Percentiles rank a stretch among this genome's conserved stretches.
These are phyloP conservation scores for Callimorpha dominula DNA, from an alignment of 2,888 invertebrate genomes.

Conservation along the genomic window DNA sequence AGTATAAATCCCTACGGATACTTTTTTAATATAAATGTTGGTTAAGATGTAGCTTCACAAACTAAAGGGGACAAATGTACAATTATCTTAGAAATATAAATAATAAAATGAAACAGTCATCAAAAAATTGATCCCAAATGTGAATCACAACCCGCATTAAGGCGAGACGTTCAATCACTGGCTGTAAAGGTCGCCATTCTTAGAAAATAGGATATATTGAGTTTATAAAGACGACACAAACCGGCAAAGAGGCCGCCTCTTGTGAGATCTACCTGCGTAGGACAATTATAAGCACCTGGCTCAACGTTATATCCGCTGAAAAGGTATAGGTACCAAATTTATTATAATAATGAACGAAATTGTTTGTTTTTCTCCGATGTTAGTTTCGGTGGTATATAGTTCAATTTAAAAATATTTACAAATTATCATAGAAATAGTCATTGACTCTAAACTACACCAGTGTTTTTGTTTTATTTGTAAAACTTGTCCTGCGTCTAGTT, in stretches of 20 bases:
- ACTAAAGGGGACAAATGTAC: background rate
- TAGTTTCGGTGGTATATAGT: no score
- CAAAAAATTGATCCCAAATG: background rate
- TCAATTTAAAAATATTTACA: no score
- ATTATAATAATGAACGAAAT: background rate
- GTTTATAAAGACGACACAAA: slow-evolving; percentile 8
- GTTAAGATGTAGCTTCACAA: background rate
- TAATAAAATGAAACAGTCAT: background rate
- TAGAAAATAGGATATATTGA: slow-evolving; percentile 7
- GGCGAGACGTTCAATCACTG: background rate
- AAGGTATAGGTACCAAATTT: background rate
- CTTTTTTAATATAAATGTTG: no score
- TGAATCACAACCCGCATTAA: background rate
- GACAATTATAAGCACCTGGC: slow-evolving; percentile 13
- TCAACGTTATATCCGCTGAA: background rate
- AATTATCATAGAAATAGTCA: no score
- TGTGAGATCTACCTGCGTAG: background rate
- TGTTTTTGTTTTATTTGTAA: no score
- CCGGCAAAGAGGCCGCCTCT: background rate
- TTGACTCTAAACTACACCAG: no score
- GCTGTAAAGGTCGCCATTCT: background rate
- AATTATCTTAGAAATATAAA: background rate
- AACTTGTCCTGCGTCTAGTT: no score
- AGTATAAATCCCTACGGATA: no score
- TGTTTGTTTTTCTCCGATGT: background rate